Conservation (phyloP, 2,888 invertebrate species). For the Zootermopsis nevadensis region DNA sequence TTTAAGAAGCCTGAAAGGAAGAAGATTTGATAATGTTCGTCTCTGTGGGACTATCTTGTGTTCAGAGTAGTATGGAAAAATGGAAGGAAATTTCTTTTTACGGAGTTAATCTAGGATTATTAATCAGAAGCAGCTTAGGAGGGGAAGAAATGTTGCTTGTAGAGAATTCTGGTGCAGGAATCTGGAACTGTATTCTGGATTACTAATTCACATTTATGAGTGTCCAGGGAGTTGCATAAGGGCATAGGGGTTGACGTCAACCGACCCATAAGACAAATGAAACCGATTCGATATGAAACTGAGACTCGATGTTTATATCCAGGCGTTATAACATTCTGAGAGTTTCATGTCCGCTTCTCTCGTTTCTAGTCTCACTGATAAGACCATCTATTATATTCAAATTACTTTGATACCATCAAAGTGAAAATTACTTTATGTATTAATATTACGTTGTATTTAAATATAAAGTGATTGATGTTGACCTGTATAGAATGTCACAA, state of each 20-base stretch:
- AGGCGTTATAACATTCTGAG: too few species aligned
- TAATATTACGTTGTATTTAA: too few species aligned
- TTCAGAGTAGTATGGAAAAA: conserved; percentile 25
- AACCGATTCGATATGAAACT: not conserved
- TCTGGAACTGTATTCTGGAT: not conserved
- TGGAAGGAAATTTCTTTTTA: conserved; percentile 26
- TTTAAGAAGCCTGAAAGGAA: conserved; percentile 11
- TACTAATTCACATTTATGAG: not conserved
- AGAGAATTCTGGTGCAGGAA: conserved; percentile 1
- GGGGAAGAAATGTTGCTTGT: not conserved
- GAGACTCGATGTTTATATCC: not conserved
- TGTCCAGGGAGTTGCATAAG: conserved; percentile 34
- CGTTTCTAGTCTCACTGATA: too few species aligned
- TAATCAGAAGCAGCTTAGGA: conserved; percentile 25
- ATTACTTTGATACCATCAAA: too few species aligned
- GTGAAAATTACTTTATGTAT: too few species aligned
- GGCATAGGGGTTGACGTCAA: conserved; percentile 19
- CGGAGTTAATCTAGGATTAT: conserved; percentile 37
- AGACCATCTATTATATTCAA: too few species aligned
- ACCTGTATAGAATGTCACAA: too few species aligned
- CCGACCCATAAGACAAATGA: not conserved
- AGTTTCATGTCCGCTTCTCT: too few species aligned
- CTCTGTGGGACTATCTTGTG: conserved; percentile 35
- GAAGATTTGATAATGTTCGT: conserved; percentile 32
- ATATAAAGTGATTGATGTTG: too few species aligned